Base-by-base conservation (phyloP, 2,797 vertebrate genomes). In the Podarcis siculus region DNA sequence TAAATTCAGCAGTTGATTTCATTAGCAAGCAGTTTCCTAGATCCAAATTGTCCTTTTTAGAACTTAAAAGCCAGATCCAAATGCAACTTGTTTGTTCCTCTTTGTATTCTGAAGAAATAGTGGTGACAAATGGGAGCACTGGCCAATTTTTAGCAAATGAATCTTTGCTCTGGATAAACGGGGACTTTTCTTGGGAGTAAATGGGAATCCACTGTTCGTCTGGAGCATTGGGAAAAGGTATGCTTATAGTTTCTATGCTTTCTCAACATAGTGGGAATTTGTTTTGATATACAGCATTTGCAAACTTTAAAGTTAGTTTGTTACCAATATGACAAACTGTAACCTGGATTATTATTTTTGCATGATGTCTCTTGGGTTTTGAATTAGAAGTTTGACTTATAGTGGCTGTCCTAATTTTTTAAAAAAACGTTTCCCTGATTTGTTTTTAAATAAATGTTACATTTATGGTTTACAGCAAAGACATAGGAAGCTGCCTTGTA, bases 1-100 rank as follows among this genome's bases (percentile, higher is more conserved):
- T 91, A 96, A 91, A 94, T 92, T 95, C 91, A 91, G 88, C 91
- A 37, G 93, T 94, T 88, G 83, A 87, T 90, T 91, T 90, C 92
- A 84, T 80, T 89, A 95, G 90, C 72, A 42, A 92, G 82, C 72
- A n/a, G 72, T 82, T 93, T 89, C 71, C 84, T 82, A 75, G 6
- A 61, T 88, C 83, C 82, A 58, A 42, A 66, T 76, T 67, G 30
- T 0, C 0, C 19, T 86, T 92, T 88, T 87, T 72, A 75, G 66
- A 91, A 23, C 49, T 86, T 71, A 92, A 93, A 93, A 73, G 42
- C 49, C 79, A 45, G 82, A 80, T 79, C 71, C 79, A 77, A 79
- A 72, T 90, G 71, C 88, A 88, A 85, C 71, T 80, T 80, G 32
- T 49, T 85, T 73, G 13, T 80, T 73, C 35, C 73, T 72, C 42